Base-by-base conservation (phyloP, 2,797 vertebrate genomes). In the Ptychadena robeensis region DNA sequence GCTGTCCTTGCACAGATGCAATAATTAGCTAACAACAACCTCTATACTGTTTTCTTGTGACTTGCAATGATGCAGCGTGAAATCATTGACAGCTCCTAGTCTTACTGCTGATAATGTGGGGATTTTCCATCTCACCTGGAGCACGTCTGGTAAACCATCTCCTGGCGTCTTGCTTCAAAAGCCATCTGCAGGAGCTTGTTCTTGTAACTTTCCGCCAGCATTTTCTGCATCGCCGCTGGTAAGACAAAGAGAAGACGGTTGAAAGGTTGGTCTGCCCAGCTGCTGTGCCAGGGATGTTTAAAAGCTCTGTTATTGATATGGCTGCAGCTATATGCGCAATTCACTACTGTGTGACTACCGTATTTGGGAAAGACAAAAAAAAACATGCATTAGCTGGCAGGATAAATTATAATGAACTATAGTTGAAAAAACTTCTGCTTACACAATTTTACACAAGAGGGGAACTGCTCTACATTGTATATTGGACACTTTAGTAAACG, bases 171-270 rank as follows among this genome's bases (percentile, higher is more conserved):
- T 3, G 89, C 92, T 85, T 98, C 96, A 0, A 90, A 96, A 74
- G 93, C 93, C 86, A 94, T 89, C 86, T 98, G 97, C 11, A 98
- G 83, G 28, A 97, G 87, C 34, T 89, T 94, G 92, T 94, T 93
- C 30, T 94, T 91, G 79, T 87, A 96, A 89, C 91, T 93, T 87
- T 99, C 97, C 0, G 95, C 92, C 86, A 99, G 89, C 97, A 97
- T 97, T 89, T 96, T 95, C 87, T 98, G 96, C 97, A 99, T 99
- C 86, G 98, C 97, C 40, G 91, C 97, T 99, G 85, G 40, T 32
- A n/a, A 4, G 57, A 48, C 11, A 30, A 11, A 64, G 4, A 35
- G 31, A 14, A 14, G 3, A 32, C 11, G 2, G 14, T 32, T 3
- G 15, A 70, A 27, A 44, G 2, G 12, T 44, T 44, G 14, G 40